phyloP scores from a whole-genome alignment of 2,113 vertebrate species.

The Illadopsis cleaveri region DNA sequence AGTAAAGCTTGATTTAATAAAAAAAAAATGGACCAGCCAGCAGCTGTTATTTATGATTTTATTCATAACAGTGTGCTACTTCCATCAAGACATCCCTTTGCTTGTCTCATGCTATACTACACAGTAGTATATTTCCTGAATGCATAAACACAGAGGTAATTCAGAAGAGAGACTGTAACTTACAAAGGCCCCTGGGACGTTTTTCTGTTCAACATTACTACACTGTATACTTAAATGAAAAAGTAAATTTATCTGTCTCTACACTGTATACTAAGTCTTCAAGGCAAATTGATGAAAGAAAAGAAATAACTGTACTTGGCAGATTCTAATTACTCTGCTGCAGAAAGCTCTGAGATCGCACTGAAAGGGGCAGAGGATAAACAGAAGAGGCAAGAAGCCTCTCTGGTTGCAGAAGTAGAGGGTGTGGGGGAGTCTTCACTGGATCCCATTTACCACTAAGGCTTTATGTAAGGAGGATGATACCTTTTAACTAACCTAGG shows the following conservation, averaged over 20 bases:
- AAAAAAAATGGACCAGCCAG: neutral
- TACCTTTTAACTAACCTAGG: neutral
- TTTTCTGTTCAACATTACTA: neutral
- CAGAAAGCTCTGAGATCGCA: neutral
- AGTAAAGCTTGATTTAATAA: slow-evolving; percentile 7
- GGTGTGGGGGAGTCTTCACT: neutral
- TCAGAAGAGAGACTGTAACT: neutral
- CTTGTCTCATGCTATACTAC: neutral
- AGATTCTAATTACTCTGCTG: neutral
- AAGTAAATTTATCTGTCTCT: neutral
- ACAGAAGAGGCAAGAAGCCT: neutral
- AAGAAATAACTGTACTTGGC: neutral
- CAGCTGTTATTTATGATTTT: neutral
- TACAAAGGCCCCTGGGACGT: neutral
- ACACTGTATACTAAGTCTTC: neutral
- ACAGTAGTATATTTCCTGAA: neutral
- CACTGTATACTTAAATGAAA: neutral
- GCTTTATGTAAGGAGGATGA: neutral
- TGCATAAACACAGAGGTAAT: neutral
- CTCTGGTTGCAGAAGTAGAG: neutral
- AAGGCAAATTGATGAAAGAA: neutral
- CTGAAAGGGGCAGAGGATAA: neutral
- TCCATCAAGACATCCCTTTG: neutral
- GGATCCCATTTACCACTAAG: neutral
- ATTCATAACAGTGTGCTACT: neutral